A percentile compares a stretch with the other conserved stretches of the same genome.
Evolutionary conservation across 2,797 vertebrate species (phyloP).

Genomic region (Anabacerthia variegaticeps): DNA sequence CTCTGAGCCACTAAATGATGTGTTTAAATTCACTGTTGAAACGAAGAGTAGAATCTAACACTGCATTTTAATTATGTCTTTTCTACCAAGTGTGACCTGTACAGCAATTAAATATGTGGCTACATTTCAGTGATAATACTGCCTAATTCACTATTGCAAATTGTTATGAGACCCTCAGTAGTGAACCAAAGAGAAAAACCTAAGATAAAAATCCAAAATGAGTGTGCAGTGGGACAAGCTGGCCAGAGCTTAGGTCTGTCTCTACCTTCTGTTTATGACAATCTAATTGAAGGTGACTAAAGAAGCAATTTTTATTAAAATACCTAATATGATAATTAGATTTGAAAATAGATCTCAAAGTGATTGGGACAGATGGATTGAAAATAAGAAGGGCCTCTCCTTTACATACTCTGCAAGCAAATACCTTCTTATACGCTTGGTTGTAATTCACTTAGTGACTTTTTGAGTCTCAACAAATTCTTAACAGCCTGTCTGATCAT

Average conservation of each 20-base stretch:
- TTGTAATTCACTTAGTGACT: not conserved
- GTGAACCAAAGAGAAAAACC: not conserved
- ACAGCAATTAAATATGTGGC: not conserved
- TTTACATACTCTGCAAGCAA: not conserved
- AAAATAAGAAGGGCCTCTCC: not conserved
- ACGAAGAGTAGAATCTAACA: not conserved
- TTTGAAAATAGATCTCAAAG: not conserved
- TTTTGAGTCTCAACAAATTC: not conserved
- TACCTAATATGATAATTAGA: not conserved
- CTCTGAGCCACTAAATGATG: not conserved
- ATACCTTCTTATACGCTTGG: not conserved
- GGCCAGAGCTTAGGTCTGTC: not conserved
- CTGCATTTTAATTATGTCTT: not conserved
- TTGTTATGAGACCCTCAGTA: not conserved
- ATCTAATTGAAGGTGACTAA: not conserved
- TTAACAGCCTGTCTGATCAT: not conserved
- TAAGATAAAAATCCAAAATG: not conserved
- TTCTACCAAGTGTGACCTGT: not conserved
- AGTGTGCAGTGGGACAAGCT: not conserved
- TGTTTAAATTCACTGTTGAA: not conserved
- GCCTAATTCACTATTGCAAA: not conserved
- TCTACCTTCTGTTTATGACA: not conserved
- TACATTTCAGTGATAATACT: not conserved
- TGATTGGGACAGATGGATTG: not conserved
- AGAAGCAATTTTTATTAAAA: not conserved